These are phyloP conservation scores for Phycodurus eques DNA, from an alignment of 2,113 vertebrate genomes.

Conservation along the genomic window DNA sequence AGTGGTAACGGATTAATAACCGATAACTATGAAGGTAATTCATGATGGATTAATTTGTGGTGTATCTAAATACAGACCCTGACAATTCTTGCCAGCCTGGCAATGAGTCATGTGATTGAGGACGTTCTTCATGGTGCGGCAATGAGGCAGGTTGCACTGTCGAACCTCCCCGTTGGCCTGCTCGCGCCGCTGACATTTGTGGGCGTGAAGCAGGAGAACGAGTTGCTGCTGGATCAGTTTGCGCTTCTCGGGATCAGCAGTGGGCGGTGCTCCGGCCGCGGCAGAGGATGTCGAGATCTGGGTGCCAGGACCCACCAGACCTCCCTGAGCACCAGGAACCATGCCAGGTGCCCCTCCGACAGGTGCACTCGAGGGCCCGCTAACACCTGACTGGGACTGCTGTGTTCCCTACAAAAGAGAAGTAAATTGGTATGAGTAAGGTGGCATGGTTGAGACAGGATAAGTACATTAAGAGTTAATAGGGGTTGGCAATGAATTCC, in stretches of 20 bases:
- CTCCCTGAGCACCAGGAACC: conserved; percentile 77
- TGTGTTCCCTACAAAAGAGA: conserved; percentile 56
- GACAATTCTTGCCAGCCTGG: conserved; percentile 97
- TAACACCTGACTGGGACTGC: conserved; percentile 62
- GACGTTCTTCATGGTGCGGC: conserved; percentile 99
- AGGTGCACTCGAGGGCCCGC: conserved; percentile 55
- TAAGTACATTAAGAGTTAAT: background rate
- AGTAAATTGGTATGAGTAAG: background rate
- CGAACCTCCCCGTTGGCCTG: conserved; percentile 95
- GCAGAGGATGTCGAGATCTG: conserved; percentile 59
- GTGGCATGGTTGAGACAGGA: background rate
- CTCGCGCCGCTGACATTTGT: conserved; percentile 97
- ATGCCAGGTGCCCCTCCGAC: conserved; percentile 68
- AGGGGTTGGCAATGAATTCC: background rate
- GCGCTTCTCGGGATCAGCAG: conserved; percentile 96
- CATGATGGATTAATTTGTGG: background rate
- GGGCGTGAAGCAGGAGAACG: conserved; percentile 92
- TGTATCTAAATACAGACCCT: conserved; percentile 72
- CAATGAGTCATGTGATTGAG: conserved; percentile 99
- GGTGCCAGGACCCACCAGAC: conserved; percentile 72
- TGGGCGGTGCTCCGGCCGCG: conserved; percentile 86
- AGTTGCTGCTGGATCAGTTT: conserved; percentile 98
- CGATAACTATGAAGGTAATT: background rate
- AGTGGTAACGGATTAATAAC: background rate
- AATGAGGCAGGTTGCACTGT: conserved; percentile 97